Percentiles rank a stretch among this genome's conserved stretches.
These are phyloP conservation scores for Coenonympha glycerion DNA, from an alignment of 2,888 invertebrate species.

Conservation along the genomic window DNA sequence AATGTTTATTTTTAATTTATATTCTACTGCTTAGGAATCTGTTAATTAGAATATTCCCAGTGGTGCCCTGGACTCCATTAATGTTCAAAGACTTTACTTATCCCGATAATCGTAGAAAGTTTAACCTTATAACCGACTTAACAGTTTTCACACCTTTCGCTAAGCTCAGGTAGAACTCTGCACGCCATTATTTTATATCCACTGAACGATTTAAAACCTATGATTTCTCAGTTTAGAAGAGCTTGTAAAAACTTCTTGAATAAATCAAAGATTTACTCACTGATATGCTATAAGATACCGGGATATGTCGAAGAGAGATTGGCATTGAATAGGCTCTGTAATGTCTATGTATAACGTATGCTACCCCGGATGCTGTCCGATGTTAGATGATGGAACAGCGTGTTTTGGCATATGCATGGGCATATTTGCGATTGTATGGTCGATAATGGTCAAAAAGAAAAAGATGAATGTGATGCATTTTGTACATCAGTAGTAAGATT, in stretches of 20 bases:
- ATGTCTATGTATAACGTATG: constrained; percentile 11
- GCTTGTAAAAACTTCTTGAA: neutral
- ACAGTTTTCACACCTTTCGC: constrained; percentile 3
- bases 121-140: neutral
- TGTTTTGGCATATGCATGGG: constrained; percentile 8
- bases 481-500: too few relatives aligned
- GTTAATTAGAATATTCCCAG: neutral
- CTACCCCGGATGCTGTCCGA: constrained; percentile 15
- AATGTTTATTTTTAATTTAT: too few relatives aligned
- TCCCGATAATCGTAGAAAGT: neutral
- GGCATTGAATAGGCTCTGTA: constrained; percentile 27
- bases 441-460: too few relatives aligned
- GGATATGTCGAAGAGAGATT: constrained; percentile 22
- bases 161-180: neutral
- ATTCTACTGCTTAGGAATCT: neutral
- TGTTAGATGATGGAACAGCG: constrained; percentile 13
- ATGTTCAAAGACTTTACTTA: neutral
- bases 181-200: neutral
- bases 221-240: neutral
- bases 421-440: neutral
- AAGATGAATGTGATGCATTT: too few relatives aligned
- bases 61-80: neutral
- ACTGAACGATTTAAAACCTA: neutral
- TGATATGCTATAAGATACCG: constrained; percentile 4
- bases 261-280: neutral